phyloP scores from a whole-genome alignment of 2,888 invertebrate species.

The Mesochorus sp. region DNA sequence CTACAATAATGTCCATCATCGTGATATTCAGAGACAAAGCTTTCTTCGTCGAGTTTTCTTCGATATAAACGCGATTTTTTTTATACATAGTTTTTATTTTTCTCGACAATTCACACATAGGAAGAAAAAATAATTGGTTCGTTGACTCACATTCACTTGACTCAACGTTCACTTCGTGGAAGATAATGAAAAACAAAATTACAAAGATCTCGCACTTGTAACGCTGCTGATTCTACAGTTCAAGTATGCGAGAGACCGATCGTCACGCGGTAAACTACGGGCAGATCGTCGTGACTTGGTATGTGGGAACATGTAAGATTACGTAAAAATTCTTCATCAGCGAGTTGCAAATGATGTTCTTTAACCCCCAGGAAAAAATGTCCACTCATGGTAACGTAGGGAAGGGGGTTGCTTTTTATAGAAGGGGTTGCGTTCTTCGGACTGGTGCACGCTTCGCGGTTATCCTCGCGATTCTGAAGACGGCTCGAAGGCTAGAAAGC shows the following conservation, averaged over 20 bases:
- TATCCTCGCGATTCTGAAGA: slow-evolving; percentile 76
- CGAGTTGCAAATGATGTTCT: neutral
- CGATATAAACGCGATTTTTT: no score
- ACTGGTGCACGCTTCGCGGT: slow-evolving; percentile 70
- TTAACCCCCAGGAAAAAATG: neutral
- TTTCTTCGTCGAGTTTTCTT: no score
- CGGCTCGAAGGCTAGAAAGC: slow-evolving; percentile 58
- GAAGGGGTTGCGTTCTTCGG: neutral
- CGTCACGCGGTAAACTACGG: neutral
- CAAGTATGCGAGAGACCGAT: neutral
- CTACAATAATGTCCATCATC: neutral
- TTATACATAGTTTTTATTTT: no score
- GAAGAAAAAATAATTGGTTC: neutral
- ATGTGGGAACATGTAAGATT: neutral
- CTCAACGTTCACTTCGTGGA: neutral
- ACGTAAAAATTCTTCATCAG: neutral
- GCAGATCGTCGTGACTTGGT: neutral
- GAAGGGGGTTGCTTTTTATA: neutral
- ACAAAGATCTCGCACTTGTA: neutral
- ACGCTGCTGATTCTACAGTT: neutral
- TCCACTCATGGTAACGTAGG: slow-evolving; percentile 4
- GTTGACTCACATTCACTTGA: neutral
- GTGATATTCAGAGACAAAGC: neutral
- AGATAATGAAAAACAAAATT: neutral
- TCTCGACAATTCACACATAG: neutral